Evolutionary conservation across 2,888 invertebrate genomes (phyloP), one percentile per base, ranked within the genome.

Genomic region (Hipparchia semele): DNA sequence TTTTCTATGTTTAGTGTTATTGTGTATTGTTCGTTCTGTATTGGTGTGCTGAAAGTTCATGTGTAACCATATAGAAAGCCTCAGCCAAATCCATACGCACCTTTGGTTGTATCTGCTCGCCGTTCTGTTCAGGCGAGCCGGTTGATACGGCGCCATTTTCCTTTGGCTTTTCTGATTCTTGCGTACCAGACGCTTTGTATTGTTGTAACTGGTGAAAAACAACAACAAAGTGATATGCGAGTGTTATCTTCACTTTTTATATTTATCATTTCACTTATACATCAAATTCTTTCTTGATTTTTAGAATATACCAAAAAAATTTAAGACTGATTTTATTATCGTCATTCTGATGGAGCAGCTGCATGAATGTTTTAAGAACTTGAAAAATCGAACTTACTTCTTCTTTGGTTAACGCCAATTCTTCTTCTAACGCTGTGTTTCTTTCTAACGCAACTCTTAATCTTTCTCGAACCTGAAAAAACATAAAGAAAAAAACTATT

Each of bases 391-490:
- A 51, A 87, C 94, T 94, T 93, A 98, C 98, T 96, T 99, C 99
- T 94, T 99, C 98, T 96, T 98, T 99, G 95, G 98, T 98, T 94
- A 96, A 95, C 84, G 97, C 96, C 89, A 99, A 95, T 94, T 99
- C 99, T 90, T 99, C 99, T 95, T 99, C 99, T 90, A 99, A 95
- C 79, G 97, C 96, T 77, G 98, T 97, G 88, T 99, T 99, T 88
- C 98, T 96, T 92, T 99, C 99, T 89, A 99, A 95, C 81, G 99
- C 98, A 73, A 99, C 98, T 83, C 99, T 96, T 88, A 99, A 95
- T 87, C 99, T 95, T 94, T 99, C 99, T 80, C 99, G 96, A 76
- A 99, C 99, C 98, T 99, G 90, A 13, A 94, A 90, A 6, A 56
- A 12, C 49, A 8, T 46, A 53, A 23, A 65, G n/a, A 3, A 12